These are phyloP conservation scores for Leptopilina clavipes DNA, from an alignment of 1,140 invertebrate species.

Conservation along the genomic window DNA sequence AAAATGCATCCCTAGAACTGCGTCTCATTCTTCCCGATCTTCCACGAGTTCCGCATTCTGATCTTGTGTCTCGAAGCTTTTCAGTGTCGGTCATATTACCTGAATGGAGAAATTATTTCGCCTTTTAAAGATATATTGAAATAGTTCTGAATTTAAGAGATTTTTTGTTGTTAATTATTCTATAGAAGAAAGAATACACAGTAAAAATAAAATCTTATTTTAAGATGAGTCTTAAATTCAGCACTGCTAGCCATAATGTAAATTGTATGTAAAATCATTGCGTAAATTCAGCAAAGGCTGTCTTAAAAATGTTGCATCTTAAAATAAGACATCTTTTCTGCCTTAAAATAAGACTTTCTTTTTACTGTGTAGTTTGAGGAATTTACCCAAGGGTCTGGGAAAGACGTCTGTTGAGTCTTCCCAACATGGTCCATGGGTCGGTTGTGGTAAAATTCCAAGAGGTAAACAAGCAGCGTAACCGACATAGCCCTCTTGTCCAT, in stretches of 20 bases:
- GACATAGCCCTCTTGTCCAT: conserved; percentile 86
- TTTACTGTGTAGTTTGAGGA: background rate
- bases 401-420: conserved; percentile 86
- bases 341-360: too few relatives aligned
- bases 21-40: conserved; percentile 67
- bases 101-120: conserved; percentile 53
- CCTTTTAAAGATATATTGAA: too few relatives aligned
- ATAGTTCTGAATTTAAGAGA: too few relatives aligned
- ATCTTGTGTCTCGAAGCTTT: conserved; percentile 75
- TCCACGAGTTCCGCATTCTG: conserved; percentile 72
- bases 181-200: too few relatives aligned
- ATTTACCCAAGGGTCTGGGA: conserved; percentile 77
- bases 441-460: conserved; percentile 80
- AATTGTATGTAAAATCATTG: too few relatives aligned
- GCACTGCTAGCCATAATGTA: too few relatives aligned
- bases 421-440: conserved; percentile 81
- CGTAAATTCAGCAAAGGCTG: too few relatives aligned
- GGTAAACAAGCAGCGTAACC: conserved; percentile 84
- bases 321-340: too few relatives aligned
- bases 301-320: too few relatives aligned
- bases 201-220: too few relatives aligned
- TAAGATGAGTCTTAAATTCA: too few relatives aligned
- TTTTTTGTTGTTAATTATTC: too few relatives aligned
- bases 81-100: conserved; percentile 85
- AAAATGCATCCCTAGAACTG: conserved; percentile 71